Base-by-base conservation (phyloP, 2,113 vertebrate species). In the Rhagologus leucostigma region DNA sequence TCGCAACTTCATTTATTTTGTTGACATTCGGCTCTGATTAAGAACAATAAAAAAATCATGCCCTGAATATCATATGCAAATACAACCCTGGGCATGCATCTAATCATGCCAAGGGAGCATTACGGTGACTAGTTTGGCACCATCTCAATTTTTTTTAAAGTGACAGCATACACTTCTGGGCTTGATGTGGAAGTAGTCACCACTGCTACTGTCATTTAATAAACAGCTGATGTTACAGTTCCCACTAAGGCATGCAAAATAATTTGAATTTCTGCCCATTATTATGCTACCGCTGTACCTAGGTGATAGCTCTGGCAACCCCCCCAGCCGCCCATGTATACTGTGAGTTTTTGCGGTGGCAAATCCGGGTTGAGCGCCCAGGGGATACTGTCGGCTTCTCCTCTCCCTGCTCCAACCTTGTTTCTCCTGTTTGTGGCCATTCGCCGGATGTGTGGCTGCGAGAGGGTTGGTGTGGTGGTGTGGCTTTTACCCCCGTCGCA, bases 1-100 rank as follows among this genome's bases (percentile, higher is more conserved):
- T 98, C 98, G 98, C 99, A 99, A 99, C 99, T 99, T 99, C 99
- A 99, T 99, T 99, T 99, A 99, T 99, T 99, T 99, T 99, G 99
- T 99, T 99, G 99, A 99, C 99, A 99, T 99, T 99, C 99, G 98
- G 98, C 99, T 99, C 99, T 99, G 99, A 99, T 99, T 99, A 99
- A 99, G 99, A 99, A 99, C 99, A 99, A 99, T 99, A 99, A 99
- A 99, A 98, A 99, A 98, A 98, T 98, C 98, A 98, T 99, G 98
- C 98, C 98, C 99, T 99, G 99, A 99, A 99, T 99, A 99, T 99
- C 98, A 99, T 99, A 99, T 99, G 99, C 99, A 99, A 99, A 99
- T 99, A 98, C 98, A 99, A 98, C 98, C 98, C 98, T 98, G 99
- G 99, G 99, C 99, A 99, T 99, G 99, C 98, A 99, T 99, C 99